Evolutionary conservation across 2,888 invertebrate species (phyloP), one percentile per base, ranked within the genome.

Genomic region (Pherbina coryleti): DNA sequence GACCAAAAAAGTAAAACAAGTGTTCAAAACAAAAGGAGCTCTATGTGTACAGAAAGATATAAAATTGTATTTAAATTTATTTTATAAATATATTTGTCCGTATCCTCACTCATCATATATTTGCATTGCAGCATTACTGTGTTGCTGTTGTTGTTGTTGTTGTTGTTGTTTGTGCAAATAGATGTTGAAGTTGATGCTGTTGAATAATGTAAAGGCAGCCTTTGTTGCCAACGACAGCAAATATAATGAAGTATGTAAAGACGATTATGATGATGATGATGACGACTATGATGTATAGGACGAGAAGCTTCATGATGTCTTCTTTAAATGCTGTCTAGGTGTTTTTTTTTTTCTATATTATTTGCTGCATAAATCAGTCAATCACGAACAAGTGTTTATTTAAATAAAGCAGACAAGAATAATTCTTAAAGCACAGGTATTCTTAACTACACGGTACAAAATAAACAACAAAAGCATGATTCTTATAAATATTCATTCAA

Each of bases 161-260:
- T 60, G 57, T 60, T 28, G 7, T 19, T 60, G 25, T 22, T 28
- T 22, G 57, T 28, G 8, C 11, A 64, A 64, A 64, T 64, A 28
- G 34, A 34, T 11, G 31, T n/a, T 14, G 34, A 66, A 66, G 31
- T 34, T 31, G 66, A 34, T 22, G 53, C 28, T 51, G 44, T n/a
- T 69, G 69, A 69, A 69, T 51, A 51, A 69, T 69, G 44, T 53
- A 69, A 51, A n/a, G 5, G 22, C 25, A 51, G 51, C n/a, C 60
- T 22, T 31, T 19, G 28, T 34, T 64, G 64, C n/a, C 34, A 64
- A 34, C 17, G 22, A 31, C 34, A 64, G n/a, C 19, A 34, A 64
- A 34, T 17, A 64, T 34, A 34, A 34, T 64, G 34, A 28, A 60
- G 25, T 25, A 60, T 60, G 11, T 14, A 60, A 60, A 14, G 14